phyloP scores from a whole-genome alignment of 2,797 vertebrate species.

The Chromis chromis region DNA sequence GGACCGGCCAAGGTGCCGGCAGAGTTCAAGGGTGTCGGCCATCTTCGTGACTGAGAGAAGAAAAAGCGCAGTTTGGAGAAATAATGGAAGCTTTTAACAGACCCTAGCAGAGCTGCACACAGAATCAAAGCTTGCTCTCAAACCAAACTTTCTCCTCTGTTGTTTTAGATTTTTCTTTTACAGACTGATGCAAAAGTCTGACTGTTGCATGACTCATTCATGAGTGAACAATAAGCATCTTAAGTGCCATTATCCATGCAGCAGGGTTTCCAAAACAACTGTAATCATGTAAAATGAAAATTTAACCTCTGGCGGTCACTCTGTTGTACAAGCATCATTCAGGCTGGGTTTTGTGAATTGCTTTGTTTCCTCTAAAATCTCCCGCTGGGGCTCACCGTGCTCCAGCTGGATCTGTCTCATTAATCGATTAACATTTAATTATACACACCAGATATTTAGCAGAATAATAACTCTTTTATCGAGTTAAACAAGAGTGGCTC shows the following conservation, averaged over 20 bases:
- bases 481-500: neutral
- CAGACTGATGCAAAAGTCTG: slow-evolving; percentile 28
- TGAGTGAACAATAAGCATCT: slow-evolving; percentile 38
- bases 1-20: slow-evolving; percentile 38
- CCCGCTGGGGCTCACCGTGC: neutral
- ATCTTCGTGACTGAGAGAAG: neutral
- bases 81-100: neutral
- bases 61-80: neutral
- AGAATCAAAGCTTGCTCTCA: neutral
- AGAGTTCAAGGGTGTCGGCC: slow-evolving; percentile 36
- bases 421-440: slow-evolving; percentile 17
- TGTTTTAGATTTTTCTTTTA: slow-evolving; percentile 1
- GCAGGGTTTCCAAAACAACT: slow-evolving; percentile 29
- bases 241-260: slow-evolving; percentile 31
- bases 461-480: neutral
- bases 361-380: slow-evolving; percentile 13
- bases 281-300: slow-evolving; percentile 41
- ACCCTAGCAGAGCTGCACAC: neutral
- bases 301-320: slow-evolving; percentile 36
- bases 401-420: neutral
- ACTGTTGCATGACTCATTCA: slow-evolving; percentile 40
- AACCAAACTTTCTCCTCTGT: slow-evolving; percentile 3
- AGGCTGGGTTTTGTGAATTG: slow-evolving; percentile 7
- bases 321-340: slow-evolving; percentile 28
- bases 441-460: neutral